Percentiles rank a stretch among this genome's conserved stretches.
These are phyloP conservation scores for Esox masquinongy DNA, from an alignment of 2,797 vertebrate species.

Conservation along the genomic window DNA sequence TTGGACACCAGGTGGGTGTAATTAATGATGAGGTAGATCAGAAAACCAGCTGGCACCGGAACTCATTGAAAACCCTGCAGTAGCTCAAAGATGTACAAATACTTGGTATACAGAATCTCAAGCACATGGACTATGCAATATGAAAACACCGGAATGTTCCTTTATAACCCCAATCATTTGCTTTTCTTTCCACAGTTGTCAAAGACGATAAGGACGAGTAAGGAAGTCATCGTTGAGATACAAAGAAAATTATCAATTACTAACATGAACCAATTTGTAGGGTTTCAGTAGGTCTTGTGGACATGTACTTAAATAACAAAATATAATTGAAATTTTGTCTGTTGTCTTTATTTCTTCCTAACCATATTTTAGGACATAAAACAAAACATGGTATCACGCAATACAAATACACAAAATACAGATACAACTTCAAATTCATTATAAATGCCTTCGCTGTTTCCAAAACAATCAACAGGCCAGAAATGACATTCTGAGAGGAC, in stretches of 20 bases:
- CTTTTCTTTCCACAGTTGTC: not conserved
- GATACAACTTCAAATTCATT: not conserved
- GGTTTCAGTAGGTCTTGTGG: constrained; percentile 37
- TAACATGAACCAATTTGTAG: constrained; percentile 26
- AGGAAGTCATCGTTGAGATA: not conserved
- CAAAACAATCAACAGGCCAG: not conserved
- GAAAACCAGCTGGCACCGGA: too few relatives aligned
- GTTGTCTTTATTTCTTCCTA: constrained; percentile 9
- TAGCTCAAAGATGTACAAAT: too few relatives aligned
- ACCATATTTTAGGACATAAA: not conserved
- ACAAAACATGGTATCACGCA: not conserved
- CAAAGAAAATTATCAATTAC: not conserved
- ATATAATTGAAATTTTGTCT: constrained; percentile 32
- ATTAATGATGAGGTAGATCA: too few relatives aligned
- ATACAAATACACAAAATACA: not conserved
- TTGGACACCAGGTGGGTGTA: too few relatives aligned
- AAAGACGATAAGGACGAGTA: not conserved
- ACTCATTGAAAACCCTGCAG: too few relatives aligned
- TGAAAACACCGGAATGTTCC: not conserved
- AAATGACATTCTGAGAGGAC: not conserved
- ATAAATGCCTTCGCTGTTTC: not conserved
- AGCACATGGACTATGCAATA: too few relatives aligned
- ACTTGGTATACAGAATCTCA: too few relatives aligned
- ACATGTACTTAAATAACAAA: constrained; percentile 58
- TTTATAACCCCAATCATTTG: not conserved